Evolutionary conservation across 1,140 invertebrate species (phyloP), one percentile per base, ranked within the genome.

Genomic region (Bombyx mandarina): DNA sequence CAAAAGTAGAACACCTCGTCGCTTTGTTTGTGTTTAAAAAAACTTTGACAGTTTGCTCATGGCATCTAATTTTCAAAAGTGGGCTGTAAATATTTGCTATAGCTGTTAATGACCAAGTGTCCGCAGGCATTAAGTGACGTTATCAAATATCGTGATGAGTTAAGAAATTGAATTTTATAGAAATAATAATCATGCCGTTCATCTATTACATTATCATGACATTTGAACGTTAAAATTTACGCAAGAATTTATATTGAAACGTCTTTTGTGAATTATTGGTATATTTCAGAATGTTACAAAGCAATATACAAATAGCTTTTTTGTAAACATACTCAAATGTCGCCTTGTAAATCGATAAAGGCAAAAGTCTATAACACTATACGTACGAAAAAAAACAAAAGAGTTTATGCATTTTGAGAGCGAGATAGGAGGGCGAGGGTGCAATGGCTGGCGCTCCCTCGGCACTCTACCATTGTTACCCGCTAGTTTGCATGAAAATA

Each of bases 401-500:
- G 9, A 6, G 62, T 60, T 54, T 57, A 58, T 77, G 75, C 73
- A 73, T 79, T 77, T 71, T 70, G 67, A 68, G 67, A 69, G 73
- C 66, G 70, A 69, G 66, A 57, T 63, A 67, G 60, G 60, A 69
- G 59, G 62, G 67, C 65, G 67, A 70, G 71, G 70, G 68, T 63
- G 67, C 68, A 74, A 67, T 70, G 63, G 62, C 67, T 66, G 63
- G 47, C 43, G 56, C 52, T 47, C 52, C 60, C 45, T 58, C 61
- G 59, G 63, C 61, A 65, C 64, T 65, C 69, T 71, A 62, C 75
- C 53, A 75, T 82, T 86, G 77, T 82, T 81, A 73, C 71, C 66
- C 66, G 63, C 66, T 77, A 78, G 72, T 86, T 82, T 77, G 75
- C 71, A 80, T 79, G 75, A 83, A 82, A 82, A 82, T 77, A 78